Evolutionary conservation across 2,888 invertebrate species (phyloP).

Genomic region (Cephonodes hylas): DNA sequence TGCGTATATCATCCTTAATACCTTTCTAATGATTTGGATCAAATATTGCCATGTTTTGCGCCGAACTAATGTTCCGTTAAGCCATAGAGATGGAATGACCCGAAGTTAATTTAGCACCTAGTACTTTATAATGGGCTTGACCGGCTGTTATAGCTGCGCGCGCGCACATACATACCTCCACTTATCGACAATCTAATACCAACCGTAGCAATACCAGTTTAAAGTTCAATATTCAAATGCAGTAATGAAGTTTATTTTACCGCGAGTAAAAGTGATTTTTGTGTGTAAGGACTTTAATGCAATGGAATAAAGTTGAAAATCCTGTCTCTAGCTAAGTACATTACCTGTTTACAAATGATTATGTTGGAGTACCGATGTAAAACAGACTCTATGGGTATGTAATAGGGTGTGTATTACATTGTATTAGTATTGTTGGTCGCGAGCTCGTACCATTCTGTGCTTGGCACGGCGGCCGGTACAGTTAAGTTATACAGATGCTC

Average conservation of each 20-base stretch:
- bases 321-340: background rate
- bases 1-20: background rate
- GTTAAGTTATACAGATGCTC: constrained; percentile 24
- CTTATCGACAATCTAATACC: background rate
- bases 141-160: background rate
- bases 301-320: background rate
- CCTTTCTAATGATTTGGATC: background rate
- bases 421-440: constrained; percentile 19
- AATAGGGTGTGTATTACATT: constrained; percentile 36
- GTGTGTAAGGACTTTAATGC: background rate
- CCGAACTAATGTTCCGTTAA: background rate
- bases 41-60: background rate
- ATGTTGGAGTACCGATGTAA: background rate
- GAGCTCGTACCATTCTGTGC: constrained; percentile 63
- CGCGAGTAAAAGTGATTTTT: background rate
- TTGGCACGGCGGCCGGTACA: constrained; percentile 64
- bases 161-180: background rate
- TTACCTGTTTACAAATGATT: constrained; percentile 5
- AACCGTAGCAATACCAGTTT: background rate
- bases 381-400: background rate
- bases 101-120: constrained; percentile 5
- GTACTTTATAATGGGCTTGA: constrained; percentile 1
- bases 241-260: background rate
- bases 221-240: background rate
- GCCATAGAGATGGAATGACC: background rate